A percentile compares a stretch with the other conserved stretches of the same genome.
These are phyloP conservation scores for Brachylomia viminalis DNA, from an alignment of 2,888 invertebrate genomes.

Conservation along the genomic window DNA sequence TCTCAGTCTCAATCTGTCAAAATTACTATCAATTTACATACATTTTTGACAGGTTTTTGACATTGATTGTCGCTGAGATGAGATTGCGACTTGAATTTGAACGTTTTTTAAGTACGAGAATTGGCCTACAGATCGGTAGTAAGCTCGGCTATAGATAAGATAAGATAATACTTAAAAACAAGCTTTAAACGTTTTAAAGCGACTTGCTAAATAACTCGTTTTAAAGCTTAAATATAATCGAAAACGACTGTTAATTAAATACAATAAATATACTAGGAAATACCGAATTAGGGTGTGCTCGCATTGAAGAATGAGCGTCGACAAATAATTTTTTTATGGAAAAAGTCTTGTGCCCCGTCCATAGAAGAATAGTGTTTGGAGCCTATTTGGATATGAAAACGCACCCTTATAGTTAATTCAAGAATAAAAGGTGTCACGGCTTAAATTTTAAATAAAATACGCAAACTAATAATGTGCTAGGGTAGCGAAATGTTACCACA, in stretches of 20 bases:
- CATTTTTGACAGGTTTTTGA: too few relatives aligned
- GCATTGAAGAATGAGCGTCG: constrained; percentile 3
- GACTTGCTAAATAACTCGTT: constrained; percentile 27
- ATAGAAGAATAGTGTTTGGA: background rate
- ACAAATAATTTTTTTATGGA: background rate
- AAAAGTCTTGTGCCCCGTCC: background rate
- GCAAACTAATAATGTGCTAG: background rate
- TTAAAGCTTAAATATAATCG: constrained; percentile 36
- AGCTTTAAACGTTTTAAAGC: constrained; percentile 31
- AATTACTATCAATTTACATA: too few relatives aligned
- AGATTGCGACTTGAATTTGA: too few relatives aligned
- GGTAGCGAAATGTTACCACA: constrained; percentile 22
- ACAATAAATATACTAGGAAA: constrained; percentile 43
- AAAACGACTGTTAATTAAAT: constrained; percentile 52
- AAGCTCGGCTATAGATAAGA: background rate
- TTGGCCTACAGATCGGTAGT: too few relatives aligned
- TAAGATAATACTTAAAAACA: constrained; percentile 22
- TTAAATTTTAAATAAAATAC: constrained; percentile 6
- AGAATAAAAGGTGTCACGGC: constrained; percentile 14
- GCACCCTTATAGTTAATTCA: background rate
- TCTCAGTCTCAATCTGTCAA: too few relatives aligned
- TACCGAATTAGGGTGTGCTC: constrained; percentile 7
- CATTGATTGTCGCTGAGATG: too few relatives aligned
- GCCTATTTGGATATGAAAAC: background rate
- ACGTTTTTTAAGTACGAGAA: too few relatives aligned